Evolutionary conservation across 2,113 vertebrate species (phyloP).

Genomic region (Bos javanicus): DNA sequence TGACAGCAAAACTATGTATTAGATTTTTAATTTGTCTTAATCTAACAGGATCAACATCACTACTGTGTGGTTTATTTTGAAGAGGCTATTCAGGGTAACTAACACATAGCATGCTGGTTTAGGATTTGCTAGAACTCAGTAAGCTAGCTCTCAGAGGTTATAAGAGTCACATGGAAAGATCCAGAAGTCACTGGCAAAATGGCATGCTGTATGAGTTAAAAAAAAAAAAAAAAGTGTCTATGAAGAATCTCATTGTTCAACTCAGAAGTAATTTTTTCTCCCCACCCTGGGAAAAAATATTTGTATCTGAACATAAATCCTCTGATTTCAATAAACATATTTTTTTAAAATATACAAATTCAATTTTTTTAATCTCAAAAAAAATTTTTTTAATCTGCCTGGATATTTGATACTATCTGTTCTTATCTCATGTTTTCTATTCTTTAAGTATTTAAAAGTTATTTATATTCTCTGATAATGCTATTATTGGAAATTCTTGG

Average conservation of each 20-base stretch:
- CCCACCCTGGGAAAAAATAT: background rate
- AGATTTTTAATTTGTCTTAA: conserved; percentile 84
- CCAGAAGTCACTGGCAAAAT: conserved; percentile 35
- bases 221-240: background rate
- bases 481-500: background rate
- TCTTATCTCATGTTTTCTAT: background rate
- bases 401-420: background rate
- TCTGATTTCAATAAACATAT: background rate
- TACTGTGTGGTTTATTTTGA: conserved; percentile 72
- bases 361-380: conserved; percentile 4
- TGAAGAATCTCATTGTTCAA: background rate
- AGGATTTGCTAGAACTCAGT: conserved; percentile 11
- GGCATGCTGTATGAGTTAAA: background rate
- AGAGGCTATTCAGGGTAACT: conserved; percentile 40
- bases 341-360: background rate
- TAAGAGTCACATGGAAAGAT: background rate
- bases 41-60: conserved; percentile 76
- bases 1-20: conserved; percentile 80
- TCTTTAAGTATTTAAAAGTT: background rate
- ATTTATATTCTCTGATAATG: background rate
- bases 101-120: background rate
- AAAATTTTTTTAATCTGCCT: background rate
- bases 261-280: background rate
- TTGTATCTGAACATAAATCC: conserved; percentile 3
- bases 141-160: background rate